Evolutionary conservation across 2,888 invertebrate genomes (phyloP).

Genomic region (Lacanobia oleracea): DNA sequence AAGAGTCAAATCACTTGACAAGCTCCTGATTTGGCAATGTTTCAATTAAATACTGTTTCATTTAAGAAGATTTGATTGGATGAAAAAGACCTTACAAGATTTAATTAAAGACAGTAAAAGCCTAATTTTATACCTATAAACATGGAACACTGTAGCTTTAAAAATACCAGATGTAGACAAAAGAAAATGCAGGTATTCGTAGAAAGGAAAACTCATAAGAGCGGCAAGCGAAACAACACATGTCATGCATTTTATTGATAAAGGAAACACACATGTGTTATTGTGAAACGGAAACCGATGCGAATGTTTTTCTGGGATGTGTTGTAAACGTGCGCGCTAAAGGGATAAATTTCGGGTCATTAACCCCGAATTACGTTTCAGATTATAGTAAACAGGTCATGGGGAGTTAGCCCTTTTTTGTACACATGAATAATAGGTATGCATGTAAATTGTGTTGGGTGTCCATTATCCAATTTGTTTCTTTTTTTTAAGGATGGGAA

Average conservation of each 20-base stretch:
- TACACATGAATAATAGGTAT: too few species aligned
- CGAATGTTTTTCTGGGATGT: constrained; percentile 12
- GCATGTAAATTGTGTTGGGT: too few species aligned
- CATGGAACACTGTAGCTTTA: background rate
- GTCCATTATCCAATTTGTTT: background rate
- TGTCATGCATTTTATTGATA: constrained; percentile 41
- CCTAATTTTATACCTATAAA: background rate
- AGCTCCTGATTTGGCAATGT: background rate
- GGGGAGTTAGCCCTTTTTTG: background rate
- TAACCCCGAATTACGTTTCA: constrained; percentile 33
- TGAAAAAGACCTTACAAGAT: background rate
- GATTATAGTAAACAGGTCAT: constrained; percentile 50
- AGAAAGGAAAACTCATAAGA: constrained; percentile 23
- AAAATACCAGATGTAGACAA: constrained; percentile 6
- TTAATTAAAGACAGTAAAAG: background rate
- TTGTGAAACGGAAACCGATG: constrained; percentile 23
- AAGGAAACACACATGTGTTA: constrained; percentile 14
- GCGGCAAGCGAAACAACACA: constrained; percentile 29
- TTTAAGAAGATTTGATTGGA: background rate
- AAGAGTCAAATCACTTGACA: constrained; percentile 1
- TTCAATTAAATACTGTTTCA: background rate
- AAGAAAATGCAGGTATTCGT: constrained; percentile 10
- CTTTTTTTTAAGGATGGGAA: too few species aligned
- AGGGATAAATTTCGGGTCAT: constrained; percentile 46
- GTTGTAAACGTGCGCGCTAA: constrained; percentile 23